phyloP scores from a whole-genome alignment of 2,888 invertebrate genomes.

The Conistra vaccinii region DNA sequence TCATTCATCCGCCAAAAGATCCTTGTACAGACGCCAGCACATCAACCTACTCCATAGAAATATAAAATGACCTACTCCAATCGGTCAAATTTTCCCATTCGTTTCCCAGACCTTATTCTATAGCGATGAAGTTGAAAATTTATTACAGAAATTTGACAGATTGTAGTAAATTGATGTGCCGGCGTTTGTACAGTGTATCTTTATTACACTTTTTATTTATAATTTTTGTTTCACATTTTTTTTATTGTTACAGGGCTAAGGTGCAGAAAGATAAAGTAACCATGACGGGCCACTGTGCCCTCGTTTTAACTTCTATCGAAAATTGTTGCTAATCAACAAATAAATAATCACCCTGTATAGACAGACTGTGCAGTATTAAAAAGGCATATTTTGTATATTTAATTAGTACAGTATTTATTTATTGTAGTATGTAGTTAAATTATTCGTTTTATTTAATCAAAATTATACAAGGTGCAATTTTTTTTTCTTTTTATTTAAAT shows the following conservation, averaged over 20 bases:
- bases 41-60: too few relatives aligned
- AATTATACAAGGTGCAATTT: slow-evolving; percentile 22
- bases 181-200: neutral
- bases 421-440: neutral
- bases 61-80: too few relatives aligned
- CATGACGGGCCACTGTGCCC: slow-evolving; percentile 76
- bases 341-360: neutral
- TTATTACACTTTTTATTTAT: neutral
- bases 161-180: too few relatives aligned
- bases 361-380: slow-evolving; percentile 18
- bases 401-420: slow-evolving; percentile 9
- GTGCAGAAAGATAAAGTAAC: slow-evolving; percentile 69
- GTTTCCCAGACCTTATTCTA: too few relatives aligned
- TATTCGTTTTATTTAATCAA: slow-evolving; percentile 5
- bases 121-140: too few relatives aligned
- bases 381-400: slow-evolving; percentile 4
- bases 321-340: slow-evolving; percentile 46
- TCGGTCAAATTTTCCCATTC: too few relatives aligned
- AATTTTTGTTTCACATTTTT: neutral
- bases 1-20: neutral
- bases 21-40: neutral
- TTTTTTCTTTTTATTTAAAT: neutral
- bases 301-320: slow-evolving; percentile 67
- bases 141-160: too few relatives aligned
- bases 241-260: slow-evolving; percentile 71